phyloP scores from a whole-genome alignment of 2,888 invertebrate species.

The Argyra leucocephala region DNA sequence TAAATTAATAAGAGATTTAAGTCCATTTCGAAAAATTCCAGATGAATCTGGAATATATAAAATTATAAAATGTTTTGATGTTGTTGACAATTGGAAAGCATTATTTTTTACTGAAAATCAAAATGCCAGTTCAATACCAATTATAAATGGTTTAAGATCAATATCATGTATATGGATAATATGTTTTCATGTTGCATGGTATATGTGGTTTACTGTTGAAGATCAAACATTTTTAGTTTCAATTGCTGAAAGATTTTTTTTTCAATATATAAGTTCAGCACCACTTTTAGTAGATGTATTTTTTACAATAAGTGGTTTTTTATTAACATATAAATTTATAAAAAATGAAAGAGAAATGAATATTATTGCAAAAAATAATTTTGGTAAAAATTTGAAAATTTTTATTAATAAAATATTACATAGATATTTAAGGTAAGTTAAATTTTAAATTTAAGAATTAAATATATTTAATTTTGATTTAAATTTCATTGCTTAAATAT shows the following conservation, averaged over 20 bases:
- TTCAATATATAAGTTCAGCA: constrained; percentile 41
- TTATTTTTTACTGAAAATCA: constrained; percentile 32
- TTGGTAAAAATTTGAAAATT: constrained; percentile 31
- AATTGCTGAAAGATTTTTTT: constrained; percentile 38
- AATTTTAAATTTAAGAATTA: background rate
- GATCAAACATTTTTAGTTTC: constrained; percentile 40
- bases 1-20: background rate
- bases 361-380: constrained; percentile 30
- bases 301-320: constrained; percentile 36
- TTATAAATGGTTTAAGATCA: constrained; percentile 41
- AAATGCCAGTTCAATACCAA: constrained; percentile 34
- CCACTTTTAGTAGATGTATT: constrained; percentile 42
- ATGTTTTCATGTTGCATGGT: constrained; percentile 42
- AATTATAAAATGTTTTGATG: constrained; percentile 38
- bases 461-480: too few relatives aligned
- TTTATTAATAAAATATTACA: constrained; percentile 37
- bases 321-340: constrained; percentile 33
- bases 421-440: constrained; percentile 34
- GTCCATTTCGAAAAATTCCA: constrained; percentile 14
- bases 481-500: background rate
- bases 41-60: constrained; percentile 14
- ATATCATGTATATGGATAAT: constrained; percentile 42
- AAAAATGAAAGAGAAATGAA: constrained; percentile 33
- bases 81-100: constrained; percentile 32
- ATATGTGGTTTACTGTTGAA: constrained; percentile 41